phyloP scores from a whole-genome alignment of 2,888 invertebrate species.

The Empis stercorea region DNA sequence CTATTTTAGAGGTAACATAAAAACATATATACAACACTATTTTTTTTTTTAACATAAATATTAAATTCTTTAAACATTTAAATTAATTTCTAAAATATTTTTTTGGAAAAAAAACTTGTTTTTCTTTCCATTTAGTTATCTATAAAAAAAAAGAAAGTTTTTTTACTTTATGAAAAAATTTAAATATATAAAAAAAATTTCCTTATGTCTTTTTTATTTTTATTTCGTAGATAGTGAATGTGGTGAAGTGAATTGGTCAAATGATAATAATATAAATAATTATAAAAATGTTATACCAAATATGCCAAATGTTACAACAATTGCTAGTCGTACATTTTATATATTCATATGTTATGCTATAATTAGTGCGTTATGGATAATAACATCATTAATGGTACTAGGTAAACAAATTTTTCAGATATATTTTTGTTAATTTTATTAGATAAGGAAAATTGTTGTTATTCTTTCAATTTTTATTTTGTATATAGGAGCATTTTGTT shows the following conservation, averaged over 20 bases:
- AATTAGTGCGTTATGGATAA: conserved; percentile 5
- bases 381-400: conserved; percentile 6
- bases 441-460: conserved; percentile 5
- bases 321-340: conserved; percentile 1
- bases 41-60: background rate
- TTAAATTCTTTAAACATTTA: too few relatives aligned
- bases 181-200: too few relatives aligned
- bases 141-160: background rate
- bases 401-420: background rate
- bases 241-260: conserved; percentile 4
- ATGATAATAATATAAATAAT: too few relatives aligned
- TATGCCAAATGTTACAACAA: conserved; percentile 5
- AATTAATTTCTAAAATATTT: background rate
- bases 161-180: too few relatives aligned
- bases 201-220: background rate
- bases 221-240: conserved; percentile 6
- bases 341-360: conserved; percentile 1
- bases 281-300: background rate
- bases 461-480: too few relatives aligned
- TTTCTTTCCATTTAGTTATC: background rate
- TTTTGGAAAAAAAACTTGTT: background rate
- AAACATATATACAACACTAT: too few relatives aligned
- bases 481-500: conserved; percentile 3
- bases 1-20: background rate
- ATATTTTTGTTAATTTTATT: background rate